Base-by-base conservation (phyloP, 2,888 invertebrate genomes). In the Slavum lentiscoides region DNA sequence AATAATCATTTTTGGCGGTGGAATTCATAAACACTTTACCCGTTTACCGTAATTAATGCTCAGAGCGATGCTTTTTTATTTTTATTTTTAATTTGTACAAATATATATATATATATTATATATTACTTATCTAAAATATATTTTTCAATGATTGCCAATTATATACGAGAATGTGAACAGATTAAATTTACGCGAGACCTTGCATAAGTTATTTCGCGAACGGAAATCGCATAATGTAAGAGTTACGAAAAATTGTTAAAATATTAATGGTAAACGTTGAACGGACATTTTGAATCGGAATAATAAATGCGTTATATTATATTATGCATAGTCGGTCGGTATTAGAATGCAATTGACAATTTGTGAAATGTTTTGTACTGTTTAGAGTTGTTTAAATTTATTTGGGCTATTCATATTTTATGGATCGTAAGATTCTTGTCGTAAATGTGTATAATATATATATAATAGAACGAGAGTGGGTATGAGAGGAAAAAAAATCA, bases 361-460 rank as follows among this genome's bases (percentile, higher is more conserved):
- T 75, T 67, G 55, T 21, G 64, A 75, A 58, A 67, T 74, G 39
- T 58, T 75, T 3, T 58, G 15, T 58, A 23, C 74, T 17, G 39
- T 58, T 39, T 66, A 23, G n/a, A 72, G 72, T 49, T 17, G 61
- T 73, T 61, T 58, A 23, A 61, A 74, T 62, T 53, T 69, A 61
- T 77, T 77, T 62, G 21, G 62, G 69, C 53, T 77, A 70, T 70
- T 69, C 69, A 77, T 77, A 70, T 77, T 77, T 77, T 70, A 77
- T 70, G 77, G 62, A 30, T 70, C 77, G 77, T 77, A 70, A 77
- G 70, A 69, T 59, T 19, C 11, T 43, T 15, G 55, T 58, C 8
- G 43, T 73, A 58, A 15, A 23, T 72, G 23, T 39, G 19, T 19
- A 55, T 39, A 74, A 2, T 30, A 30, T 39, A 74, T 66, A 53